phyloP scores from a whole-genome alignment of 2,888 invertebrate species.

The Trichopria drosophilae region DNA sequence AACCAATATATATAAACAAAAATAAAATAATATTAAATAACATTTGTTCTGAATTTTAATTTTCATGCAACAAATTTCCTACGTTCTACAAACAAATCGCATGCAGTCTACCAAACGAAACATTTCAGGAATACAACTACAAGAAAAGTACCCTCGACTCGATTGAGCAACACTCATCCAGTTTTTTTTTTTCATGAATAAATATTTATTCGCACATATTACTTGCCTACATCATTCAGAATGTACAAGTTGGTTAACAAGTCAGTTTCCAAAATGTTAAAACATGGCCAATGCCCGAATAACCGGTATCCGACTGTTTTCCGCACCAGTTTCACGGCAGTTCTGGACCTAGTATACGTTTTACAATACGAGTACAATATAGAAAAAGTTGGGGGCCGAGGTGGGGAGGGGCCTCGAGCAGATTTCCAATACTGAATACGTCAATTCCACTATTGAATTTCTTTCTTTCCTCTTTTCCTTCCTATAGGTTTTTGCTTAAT shows the following conservation, averaged over 20 bases:
- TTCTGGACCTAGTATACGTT: slow-evolving; percentile 27
- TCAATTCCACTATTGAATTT: slow-evolving; percentile 29
- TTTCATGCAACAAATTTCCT: no score
- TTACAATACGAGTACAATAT: slow-evolving; percentile 22
- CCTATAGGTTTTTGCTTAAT: no score
- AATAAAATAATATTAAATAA: no score
- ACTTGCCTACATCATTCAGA: slow-evolving; percentile 48
- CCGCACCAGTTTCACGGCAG: slow-evolving; percentile 30
- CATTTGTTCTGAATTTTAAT: no score
- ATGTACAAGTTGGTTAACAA: slow-evolving; percentile 41
- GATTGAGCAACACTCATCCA: slow-evolving; percentile 22
- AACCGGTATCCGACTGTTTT: slow-evolving; percentile 38
- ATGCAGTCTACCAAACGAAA: no score
- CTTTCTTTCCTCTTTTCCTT: no score
- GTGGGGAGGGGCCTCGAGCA: no score
- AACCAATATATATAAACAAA: no score
- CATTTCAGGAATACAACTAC: neutral
- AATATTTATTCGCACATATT: slow-evolving; percentile 51
- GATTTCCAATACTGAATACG: slow-evolving; percentile 31
- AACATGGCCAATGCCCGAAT: slow-evolving; percentile 41
- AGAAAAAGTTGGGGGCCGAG: slow-evolving; percentile 4
- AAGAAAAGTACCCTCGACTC: neutral
- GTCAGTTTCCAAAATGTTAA: slow-evolving; percentile 40
- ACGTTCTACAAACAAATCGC: no score
- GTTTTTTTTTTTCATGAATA: slow-evolving; percentile 44